Percentiles rank a stretch among this genome's conserved stretches.
These are phyloP conservation scores for Spizaetus ornatus DNA, from an alignment of 2,113 vertebrate species.

Conservation along the genomic window DNA sequence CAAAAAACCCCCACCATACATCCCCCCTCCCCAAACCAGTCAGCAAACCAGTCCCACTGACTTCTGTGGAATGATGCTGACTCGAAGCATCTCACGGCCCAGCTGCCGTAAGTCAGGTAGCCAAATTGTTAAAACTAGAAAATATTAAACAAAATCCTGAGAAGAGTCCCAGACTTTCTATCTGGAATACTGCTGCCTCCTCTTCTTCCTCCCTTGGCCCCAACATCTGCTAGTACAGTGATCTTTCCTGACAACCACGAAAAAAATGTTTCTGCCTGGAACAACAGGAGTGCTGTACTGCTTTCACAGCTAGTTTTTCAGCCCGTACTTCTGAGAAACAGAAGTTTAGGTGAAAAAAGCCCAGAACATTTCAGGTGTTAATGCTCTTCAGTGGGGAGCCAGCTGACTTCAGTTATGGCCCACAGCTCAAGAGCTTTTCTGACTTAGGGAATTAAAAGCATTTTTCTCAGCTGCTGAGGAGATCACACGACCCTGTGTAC, in stretches of 20 bases:
- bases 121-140: neutral
- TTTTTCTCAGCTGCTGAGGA: neutral
- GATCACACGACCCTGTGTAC: neutral
- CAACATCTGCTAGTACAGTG: neutral
- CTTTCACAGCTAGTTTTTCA: neutral
- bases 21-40: neutral
- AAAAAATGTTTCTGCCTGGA: neutral
- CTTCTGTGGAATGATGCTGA: neutral
- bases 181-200: neutral
- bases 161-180: neutral
- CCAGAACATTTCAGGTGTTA: neutral
- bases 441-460: neutral
- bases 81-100: neutral
- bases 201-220: neutral
- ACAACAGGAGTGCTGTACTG: neutral
- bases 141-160: neutral
- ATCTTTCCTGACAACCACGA: neutral
- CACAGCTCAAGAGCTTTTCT: neutral
- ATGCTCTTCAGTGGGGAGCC: neutral
- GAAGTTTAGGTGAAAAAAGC: neutral
- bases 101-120: neutral
- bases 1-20: neutral
- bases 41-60: neutral
- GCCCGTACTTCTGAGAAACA: neutral
- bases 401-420: neutral